phyloP scores from a whole-genome alignment of 2,113 vertebrate species.

The Nymphicus hollandicus region DNA sequence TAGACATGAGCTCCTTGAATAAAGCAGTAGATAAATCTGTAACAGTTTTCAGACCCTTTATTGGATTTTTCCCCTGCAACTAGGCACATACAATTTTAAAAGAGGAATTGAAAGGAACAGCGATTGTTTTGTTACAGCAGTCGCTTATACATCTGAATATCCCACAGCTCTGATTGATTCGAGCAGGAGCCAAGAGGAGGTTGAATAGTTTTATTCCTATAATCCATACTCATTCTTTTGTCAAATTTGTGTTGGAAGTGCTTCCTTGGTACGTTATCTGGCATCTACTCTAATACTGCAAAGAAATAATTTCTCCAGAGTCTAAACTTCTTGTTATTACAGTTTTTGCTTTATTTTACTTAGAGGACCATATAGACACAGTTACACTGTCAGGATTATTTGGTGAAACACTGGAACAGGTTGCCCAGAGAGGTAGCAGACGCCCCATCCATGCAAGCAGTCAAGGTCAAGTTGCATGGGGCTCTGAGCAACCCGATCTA shows the following conservation, averaged over 20 bases:
- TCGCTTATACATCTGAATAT: not conserved
- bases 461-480: not conserved
- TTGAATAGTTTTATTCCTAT: not conserved
- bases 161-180: not conserved
- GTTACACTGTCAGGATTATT: accelerated
- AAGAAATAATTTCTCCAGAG: not conserved
- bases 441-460: not conserved
- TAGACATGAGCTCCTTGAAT: not conserved
- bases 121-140: not conserved
- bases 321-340: not conserved
- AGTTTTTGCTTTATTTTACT: not conserved
- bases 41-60: not conserved
- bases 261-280: not conserved
- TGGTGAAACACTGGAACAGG: not conserved
- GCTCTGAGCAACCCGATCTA: not conserved
- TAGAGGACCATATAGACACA: not conserved
- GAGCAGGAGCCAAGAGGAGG: not conserved
- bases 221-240: not conserved
- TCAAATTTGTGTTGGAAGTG: not conserved
- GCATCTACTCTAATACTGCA: not conserved
- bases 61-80: not conserved
- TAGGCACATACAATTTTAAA: not conserved
- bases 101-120: not conserved
- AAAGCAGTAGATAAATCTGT: not conserved
- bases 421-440: not conserved